phyloP scores from a whole-genome alignment of 2,888 invertebrate species.

The Loripinus fragilis region DNA sequence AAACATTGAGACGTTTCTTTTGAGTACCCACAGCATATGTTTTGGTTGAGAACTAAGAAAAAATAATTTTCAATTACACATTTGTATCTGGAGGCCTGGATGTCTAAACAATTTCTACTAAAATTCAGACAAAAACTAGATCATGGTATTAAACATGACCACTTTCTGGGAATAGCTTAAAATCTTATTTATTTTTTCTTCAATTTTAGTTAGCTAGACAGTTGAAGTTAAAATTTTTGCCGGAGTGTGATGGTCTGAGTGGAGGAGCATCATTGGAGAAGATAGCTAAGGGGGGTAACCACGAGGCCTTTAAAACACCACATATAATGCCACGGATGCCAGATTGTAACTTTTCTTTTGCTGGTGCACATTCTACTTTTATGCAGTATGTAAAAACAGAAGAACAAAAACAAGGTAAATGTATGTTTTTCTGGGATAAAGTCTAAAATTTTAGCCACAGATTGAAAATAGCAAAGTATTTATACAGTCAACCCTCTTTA shows the following conservation, averaged over 20 bases:
- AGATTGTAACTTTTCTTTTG: slow-evolving; percentile 96
- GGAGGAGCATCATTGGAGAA: slow-evolving; percentile 95
- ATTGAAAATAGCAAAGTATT: too few relatives aligned
- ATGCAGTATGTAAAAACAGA: slow-evolving; percentile 63
- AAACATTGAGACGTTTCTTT: too few relatives aligned
- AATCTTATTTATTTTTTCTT: background rate
- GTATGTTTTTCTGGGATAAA: too few relatives aligned
- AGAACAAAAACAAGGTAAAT: slow-evolving; percentile 74
- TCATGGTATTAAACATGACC: too few relatives aligned
- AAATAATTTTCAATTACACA: too few relatives aligned
- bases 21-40: too few relatives aligned
- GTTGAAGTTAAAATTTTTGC: slow-evolving; percentile 91
- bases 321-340: slow-evolving; percentile 86
- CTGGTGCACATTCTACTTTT: slow-evolving; percentile 86
- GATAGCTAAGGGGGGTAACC: slow-evolving; percentile 88
- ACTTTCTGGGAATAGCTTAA: too few relatives aligned
- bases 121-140: too few relatives aligned
- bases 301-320: slow-evolving; percentile 85
- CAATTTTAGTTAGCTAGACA: slow-evolving; percentile 89
- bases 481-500: too few relatives aligned
- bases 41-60: too few relatives aligned
- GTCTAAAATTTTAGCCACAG: too few relatives aligned
- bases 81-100: background rate
- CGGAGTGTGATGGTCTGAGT: slow-evolving; percentile 88
- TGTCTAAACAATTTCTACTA: too few relatives aligned